phyloP scores from a whole-genome alignment of 2,797 vertebrate genomes.

The Hippoglossus hippoglossus region DNA sequence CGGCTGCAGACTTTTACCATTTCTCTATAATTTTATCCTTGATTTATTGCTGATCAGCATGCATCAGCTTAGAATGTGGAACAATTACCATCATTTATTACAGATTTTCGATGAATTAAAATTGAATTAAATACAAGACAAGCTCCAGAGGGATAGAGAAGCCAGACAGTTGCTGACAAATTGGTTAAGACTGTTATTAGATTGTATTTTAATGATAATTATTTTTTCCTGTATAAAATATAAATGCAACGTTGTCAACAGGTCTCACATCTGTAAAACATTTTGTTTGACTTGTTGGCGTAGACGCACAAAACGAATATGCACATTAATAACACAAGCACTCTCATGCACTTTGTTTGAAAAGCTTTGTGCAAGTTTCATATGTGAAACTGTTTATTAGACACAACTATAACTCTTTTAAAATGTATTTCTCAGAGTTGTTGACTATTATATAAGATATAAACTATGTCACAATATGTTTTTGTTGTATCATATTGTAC shows the following conservation, averaged over 20 bases:
- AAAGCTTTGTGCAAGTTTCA: background rate
- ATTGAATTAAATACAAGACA: too few species aligned
- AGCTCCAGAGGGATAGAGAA: too few species aligned
- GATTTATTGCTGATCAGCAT: too few species aligned
- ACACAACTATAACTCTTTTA: too few species aligned
- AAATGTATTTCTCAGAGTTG: too few species aligned
- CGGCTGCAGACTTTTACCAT: too few species aligned
- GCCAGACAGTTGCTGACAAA: too few species aligned
- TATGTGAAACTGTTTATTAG: conserved; percentile 11
- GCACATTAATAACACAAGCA: conserved; percentile 1
- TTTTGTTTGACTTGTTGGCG: conserved; percentile 3
- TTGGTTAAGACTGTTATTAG: background rate
- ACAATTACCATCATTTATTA: too few species aligned
- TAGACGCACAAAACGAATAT: conserved; percentile 3
- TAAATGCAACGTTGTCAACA: background rate
- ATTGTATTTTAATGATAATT: background rate
- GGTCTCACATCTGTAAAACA: background rate
- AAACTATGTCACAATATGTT: background rate
- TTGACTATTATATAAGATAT: too few species aligned
- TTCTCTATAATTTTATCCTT: too few species aligned
- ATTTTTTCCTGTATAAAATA: background rate
- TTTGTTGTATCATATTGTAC: background rate
- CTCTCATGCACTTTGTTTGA: conserved; percentile 43
- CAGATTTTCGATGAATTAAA: too few species aligned
- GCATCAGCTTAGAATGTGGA: too few species aligned